Base-by-base conservation (phyloP, 2,113 vertebrate genomes). In the Megaptera novaeangliae region DNA sequence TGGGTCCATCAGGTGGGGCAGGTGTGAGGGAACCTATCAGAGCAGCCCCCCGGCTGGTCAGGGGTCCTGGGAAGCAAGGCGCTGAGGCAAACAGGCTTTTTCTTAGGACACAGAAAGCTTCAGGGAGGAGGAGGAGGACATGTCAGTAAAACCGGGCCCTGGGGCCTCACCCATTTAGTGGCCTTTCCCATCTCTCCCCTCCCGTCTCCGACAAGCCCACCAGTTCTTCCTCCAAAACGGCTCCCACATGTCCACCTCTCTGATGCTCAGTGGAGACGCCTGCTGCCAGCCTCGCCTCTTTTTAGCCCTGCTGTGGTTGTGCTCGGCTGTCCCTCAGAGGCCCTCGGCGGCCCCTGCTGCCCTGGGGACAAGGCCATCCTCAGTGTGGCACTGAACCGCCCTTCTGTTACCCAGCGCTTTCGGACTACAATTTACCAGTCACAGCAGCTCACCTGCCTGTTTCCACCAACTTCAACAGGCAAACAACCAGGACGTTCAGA, bases 181-280 rank as follows among this genome's bases (percentile, higher is more conserved):
- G 17, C 23, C 13, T 57, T 63, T 46, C 20, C 20, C 34, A 36
- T 89, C 44, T 72, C 4, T 57, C 13, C 41, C 44, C 49, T 21
- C 36, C 49, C 11, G 2, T 9, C 49, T 64, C 39, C 6, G 2
- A 8, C 1, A 20, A 55, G 36, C 71, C n/a, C 1, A 46, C 7
- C 41, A 10, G 31, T 34, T n/a, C 41, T 81, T 31, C 55, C 69
- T 85, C 4, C n/a, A 34, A 6, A 41, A 34, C 0, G 0, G 21
- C 2, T 59, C 82, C 17, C 36, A 6, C 29, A 18, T 0, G 11
- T 20, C 95, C 46, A 64, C 49, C 27, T 46, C 46, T 39, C 49
- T 0, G 0, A 8, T 0, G 0, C 2, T 12, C 17, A 0, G 18
- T 0, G 5, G 6, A 3, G 8, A 23, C 1, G 13, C 31, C 83